Evolutionary conservation across 2,113 vertebrate genomes (phyloP).

Genomic region (Phrynocephalus versicolor): DNA sequence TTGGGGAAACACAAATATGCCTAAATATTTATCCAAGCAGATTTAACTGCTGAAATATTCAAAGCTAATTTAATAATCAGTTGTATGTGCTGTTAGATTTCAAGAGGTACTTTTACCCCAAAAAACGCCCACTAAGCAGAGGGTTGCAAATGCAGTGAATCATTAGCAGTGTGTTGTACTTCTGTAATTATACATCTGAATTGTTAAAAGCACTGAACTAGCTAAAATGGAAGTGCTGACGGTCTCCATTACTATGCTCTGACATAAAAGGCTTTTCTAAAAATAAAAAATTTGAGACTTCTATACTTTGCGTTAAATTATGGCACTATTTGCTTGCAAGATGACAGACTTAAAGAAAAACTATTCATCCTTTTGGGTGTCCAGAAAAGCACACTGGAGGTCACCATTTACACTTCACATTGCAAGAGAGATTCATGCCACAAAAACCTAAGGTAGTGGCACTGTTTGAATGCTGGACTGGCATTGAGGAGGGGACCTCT

Average conservation of each 20-base stretch:
- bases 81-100: conserved; percentile 16
- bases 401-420: too few species aligned
- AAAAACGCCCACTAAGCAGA: not conserved
- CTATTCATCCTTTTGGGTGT: not conserved
- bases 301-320: not conserved
- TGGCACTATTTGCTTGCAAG: not conserved
- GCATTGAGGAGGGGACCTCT: too few species aligned
- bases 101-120: not conserved
- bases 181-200: not conserved
- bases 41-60: fast-evolving
- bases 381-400: not conserved
- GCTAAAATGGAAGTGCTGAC: not conserved
- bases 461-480: too few species aligned
- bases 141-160: conserved; percentile 3
- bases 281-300: not conserved
- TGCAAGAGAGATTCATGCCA: too few species aligned
- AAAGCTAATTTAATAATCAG: conserved; percentile 4
- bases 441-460: too few species aligned
- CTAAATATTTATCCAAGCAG: not conserved
- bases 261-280: not conserved
- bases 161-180: not conserved
- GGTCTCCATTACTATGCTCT: not conserved
- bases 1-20: not conserved
- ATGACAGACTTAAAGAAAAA: not conserved
- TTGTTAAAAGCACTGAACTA: not conserved